Conservation (phyloP, 2,888 invertebrate species). For the Amiota minor region DNA sequence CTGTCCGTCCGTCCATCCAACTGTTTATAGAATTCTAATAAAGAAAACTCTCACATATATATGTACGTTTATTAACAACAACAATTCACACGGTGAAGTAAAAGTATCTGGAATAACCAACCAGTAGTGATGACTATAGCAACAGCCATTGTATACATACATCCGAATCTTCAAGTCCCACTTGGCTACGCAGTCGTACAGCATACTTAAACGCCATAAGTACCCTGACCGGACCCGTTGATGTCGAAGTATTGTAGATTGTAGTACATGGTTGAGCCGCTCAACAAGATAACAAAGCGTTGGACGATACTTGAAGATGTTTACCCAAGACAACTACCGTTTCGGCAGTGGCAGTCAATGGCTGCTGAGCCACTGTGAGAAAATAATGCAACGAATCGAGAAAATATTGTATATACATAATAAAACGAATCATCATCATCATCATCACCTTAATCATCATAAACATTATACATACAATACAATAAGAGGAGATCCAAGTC, state of each 20-base stretch:
- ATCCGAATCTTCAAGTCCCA: constrained; percentile 56
- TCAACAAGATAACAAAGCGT: constrained; percentile 7
- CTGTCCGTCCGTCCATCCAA: constrained; percentile 23
- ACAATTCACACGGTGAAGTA: constrained; percentile 32
- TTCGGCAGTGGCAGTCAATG: constrained; percentile 44
- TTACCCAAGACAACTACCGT: constrained; percentile 65
- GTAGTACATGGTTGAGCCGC: constrained; percentile 22
- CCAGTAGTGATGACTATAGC: constrained; percentile 43
- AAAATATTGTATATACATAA: constrained; percentile 21
- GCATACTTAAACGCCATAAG: constrained; percentile 57
- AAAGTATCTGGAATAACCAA: neutral
- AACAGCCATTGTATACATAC: constrained; percentile 53
- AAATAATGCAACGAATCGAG: constrained; percentile 51
- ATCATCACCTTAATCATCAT: constrained; percentile 46
- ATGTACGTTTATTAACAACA: neutral
- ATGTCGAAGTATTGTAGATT: constrained; percentile 15
- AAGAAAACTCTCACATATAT: constrained; percentile 49
- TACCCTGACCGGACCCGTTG: constrained; percentile 56
- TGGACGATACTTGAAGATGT: constrained; percentile 53
- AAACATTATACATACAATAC: constrained; percentile 43
- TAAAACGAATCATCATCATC: constrained; percentile 15
- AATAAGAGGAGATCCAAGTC: constrained; percentile 17
- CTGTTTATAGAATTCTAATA: constrained; percentile 54
- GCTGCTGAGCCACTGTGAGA: constrained; percentile 55
- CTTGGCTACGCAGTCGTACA: constrained; percentile 60